A percentile compares a stretch with the other conserved stretches of the same genome.
phyloP scores from a whole-genome alignment of 2,113 vertebrate genomes.

The Ailurus styani region DNA sequence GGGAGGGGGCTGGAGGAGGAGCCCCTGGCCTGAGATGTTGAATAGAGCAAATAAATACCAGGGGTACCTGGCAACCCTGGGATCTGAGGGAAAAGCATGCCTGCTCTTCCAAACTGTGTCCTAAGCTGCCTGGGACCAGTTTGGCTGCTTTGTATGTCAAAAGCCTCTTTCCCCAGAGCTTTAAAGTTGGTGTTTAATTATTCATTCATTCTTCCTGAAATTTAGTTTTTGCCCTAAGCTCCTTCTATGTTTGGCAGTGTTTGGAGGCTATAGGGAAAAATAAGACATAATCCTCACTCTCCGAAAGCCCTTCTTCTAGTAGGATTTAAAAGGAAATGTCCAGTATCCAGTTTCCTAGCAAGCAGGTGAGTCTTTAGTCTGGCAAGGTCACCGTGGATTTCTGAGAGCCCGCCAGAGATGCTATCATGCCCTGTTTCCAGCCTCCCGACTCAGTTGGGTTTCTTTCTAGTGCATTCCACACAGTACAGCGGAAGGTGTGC shows the following conservation, averaged over 20 bases:
- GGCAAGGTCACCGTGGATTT: background rate
- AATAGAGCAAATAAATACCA: slow-evolving; percentile 72
- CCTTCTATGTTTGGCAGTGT: background rate
- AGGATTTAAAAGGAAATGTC: background rate
- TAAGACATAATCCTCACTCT: background rate
- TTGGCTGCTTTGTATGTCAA: background rate
- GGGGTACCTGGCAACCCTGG: slow-evolving; percentile 69
- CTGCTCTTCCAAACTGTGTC: slow-evolving; percentile 17
- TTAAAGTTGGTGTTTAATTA: background rate
- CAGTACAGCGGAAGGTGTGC: background rate
- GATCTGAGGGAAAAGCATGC: background rate
- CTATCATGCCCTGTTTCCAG: background rate
- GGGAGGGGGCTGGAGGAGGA: slow-evolving; percentile 66
- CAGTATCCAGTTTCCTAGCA: background rate
- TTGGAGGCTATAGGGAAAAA: background rate
- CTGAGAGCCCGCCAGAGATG: background rate
- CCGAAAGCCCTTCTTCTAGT: background rate
- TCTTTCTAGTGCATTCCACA: background rate
- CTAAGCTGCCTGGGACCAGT: background rate
- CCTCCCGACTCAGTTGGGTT: background rate
- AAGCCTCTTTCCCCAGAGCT: slow-evolving; percentile 40
- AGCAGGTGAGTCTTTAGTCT: background rate
- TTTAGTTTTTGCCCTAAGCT: background rate
- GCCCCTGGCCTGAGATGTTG: slow-evolving; percentile 50
- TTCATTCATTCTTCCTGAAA: background rate